These are phyloP conservation scores for Hyles vespertilio DNA, from an alignment of 1,140 invertebrate genomes.

Conservation along the genomic window DNA sequence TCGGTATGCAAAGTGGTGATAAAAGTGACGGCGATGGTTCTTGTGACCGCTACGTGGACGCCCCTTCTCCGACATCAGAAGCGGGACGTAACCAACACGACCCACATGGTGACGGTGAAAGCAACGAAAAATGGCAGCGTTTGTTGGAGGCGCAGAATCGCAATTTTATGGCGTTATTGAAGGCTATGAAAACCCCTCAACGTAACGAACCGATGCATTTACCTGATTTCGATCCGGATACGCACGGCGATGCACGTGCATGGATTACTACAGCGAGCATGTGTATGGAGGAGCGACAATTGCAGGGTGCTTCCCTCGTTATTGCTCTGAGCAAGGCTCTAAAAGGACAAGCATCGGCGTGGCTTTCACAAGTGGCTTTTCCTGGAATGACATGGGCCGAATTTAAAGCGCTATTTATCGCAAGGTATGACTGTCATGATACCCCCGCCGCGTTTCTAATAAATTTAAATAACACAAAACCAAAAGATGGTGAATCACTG, in stretches of 20 bases:
- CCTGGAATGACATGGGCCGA: constrained; percentile 21
- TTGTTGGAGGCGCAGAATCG: constrained; percentile 18
- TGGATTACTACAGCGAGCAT: constrained; percentile 19
- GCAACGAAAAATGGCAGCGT: constrained; percentile 4
- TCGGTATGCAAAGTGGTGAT: too few species aligned
- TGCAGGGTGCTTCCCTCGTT: constrained; percentile 14
- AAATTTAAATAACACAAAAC: constrained; percentile 7
- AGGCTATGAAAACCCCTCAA: constrained; percentile 6
- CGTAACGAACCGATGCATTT: background rate
- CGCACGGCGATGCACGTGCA: background rate
- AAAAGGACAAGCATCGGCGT: constrained; percentile 21
- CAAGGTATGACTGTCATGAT: constrained; percentile 16
- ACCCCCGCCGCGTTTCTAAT: constrained; percentile 24
- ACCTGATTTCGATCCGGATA: constrained; percentile 23
- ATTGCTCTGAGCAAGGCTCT: constrained; percentile 21
- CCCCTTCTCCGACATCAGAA: too few species aligned
- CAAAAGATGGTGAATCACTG: constrained; percentile 14
- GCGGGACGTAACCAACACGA: too few species aligned
- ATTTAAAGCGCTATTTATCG: constrained; percentile 18
- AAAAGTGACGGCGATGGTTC: too few species aligned
- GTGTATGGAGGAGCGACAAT: constrained; percentile 16
- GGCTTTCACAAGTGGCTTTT: constrained; percentile 21
- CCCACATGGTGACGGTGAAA: too few species aligned
- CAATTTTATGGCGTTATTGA: constrained; percentile 7
- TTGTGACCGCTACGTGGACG: too few species aligned